These are phyloP conservation scores for Homarus gammarus DNA, from an alignment of 2,888 invertebrate species.

Conservation along the genomic window DNA sequence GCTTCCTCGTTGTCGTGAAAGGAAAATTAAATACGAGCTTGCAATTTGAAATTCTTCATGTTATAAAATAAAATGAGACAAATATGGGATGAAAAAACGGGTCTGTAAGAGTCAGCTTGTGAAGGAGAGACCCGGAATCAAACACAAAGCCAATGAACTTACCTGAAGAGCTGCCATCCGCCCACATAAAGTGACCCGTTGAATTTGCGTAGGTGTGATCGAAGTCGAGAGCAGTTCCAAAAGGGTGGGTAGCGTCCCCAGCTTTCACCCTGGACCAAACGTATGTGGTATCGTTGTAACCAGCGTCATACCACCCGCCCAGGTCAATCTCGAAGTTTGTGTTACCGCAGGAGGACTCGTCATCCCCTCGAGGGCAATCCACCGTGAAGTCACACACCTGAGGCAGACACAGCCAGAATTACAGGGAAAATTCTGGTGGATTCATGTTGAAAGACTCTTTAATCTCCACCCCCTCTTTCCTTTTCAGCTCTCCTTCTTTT, in stretches of 20 bases:
- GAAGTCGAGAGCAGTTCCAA: conserved; percentile 1
- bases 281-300: neutral
- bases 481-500: too few species aligned
- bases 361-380: conserved; percentile 11
- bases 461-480: too few species aligned
- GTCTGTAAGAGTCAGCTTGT: too few species aligned
- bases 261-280: neutral
- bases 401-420: too few species aligned
- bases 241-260: neutral
- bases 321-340: conserved; percentile 19
- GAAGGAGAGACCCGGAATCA: too few species aligned
- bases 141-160: neutral
- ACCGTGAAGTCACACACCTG: conserved; percentile 13
- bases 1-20: too few species aligned
- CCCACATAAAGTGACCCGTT: conserved; percentile 19
- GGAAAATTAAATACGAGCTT: too few species aligned
- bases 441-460: too few species aligned
- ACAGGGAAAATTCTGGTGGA: too few species aligned
- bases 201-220: conserved; percentile 5
- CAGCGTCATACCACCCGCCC: neutral
- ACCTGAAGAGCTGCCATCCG: neutral
- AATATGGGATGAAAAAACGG: too few species aligned
- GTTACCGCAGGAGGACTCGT: conserved; percentile 6
- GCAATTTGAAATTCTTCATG: too few species aligned
- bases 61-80: too few species aligned